Evolutionary conservation across 2,888 invertebrate species (phyloP).

Genomic region (Mythimna albipuncta): DNA sequence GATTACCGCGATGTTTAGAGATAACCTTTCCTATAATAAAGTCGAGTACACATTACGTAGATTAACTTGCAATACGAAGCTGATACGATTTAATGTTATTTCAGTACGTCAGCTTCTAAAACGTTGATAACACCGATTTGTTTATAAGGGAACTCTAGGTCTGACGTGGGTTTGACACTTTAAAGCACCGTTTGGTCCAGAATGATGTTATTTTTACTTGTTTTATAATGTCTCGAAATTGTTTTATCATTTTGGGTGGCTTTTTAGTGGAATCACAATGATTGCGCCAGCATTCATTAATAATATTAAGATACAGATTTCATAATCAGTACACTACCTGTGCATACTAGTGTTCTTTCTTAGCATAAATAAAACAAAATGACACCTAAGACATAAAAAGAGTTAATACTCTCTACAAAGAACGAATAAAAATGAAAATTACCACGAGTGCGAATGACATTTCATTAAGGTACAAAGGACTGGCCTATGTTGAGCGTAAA

Average conservation of each 20-base stretch:
- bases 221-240: background rate
- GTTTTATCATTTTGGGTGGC: background rate
- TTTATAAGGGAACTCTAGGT: constrained; percentile 3
- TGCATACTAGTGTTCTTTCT: background rate
- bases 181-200: background rate
- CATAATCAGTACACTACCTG: background rate
- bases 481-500: constrained; percentile 12
- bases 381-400: background rate
- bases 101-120: constrained; percentile 28
- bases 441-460: constrained; percentile 45
- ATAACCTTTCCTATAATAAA: constrained; percentile 44
- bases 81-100: constrained; percentile 18
- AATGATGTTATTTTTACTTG: background rate
- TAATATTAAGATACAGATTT: background rate
- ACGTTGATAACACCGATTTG: constrained; percentile 4
- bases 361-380: constrained; percentile 13
- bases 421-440: constrained; percentile 33
- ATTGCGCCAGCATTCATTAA: background rate
- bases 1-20: constrained; percentile 32
- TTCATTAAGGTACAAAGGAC: constrained; percentile 44
- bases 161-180: constrained; percentile 19
- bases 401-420: constrained; percentile 6
- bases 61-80: constrained; percentile 14
- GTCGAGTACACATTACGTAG: constrained; percentile 10
- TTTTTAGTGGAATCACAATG: constrained; percentile 5